Evolutionary conservation across 2,113 vertebrate genomes (phyloP).

Genomic region (Grus americana): DNA sequence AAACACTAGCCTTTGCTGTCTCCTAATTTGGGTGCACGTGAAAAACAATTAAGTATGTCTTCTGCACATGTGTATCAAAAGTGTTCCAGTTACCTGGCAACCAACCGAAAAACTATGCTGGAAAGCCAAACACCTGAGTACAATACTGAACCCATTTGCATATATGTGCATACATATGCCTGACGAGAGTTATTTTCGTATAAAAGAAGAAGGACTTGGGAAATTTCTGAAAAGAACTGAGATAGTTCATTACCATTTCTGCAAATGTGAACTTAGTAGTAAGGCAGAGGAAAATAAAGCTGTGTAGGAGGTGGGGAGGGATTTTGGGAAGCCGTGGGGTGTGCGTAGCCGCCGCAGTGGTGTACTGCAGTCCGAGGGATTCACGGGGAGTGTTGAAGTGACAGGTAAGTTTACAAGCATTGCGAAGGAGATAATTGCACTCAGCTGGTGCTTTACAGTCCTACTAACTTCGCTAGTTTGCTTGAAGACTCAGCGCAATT

Average conservation of each 20-base stretch:
- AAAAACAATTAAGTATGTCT: conserved; percentile 55
- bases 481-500: not conserved
- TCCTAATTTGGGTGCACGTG: conserved; percentile 8
- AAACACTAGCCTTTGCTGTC: not conserved
- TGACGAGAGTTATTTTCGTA: not conserved
- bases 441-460: conserved; percentile 17
- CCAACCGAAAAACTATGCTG: not conserved
- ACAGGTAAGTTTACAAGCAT: conserved; percentile 32
- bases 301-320: not conserved
- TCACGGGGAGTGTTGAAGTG: not conserved
- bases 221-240: not conserved
- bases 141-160: not conserved
- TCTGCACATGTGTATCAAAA: conserved; percentile 15
- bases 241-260: not conserved
- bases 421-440: not conserved
- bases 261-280: not conserved
- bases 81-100: conserved; percentile 61
- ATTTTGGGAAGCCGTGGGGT: not conserved
- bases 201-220: not conserved
- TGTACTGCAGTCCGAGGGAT: not conserved
- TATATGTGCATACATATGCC: not conserved
- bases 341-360: not conserved
- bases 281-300: not conserved
- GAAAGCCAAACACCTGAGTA: conserved; percentile 22
- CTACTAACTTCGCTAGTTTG: not conserved